Evolutionary conservation across 2,888 invertebrate species (phyloP), one percentile per base, ranked within the genome.

Genomic region (Meiosimyza platycephala): DNA sequence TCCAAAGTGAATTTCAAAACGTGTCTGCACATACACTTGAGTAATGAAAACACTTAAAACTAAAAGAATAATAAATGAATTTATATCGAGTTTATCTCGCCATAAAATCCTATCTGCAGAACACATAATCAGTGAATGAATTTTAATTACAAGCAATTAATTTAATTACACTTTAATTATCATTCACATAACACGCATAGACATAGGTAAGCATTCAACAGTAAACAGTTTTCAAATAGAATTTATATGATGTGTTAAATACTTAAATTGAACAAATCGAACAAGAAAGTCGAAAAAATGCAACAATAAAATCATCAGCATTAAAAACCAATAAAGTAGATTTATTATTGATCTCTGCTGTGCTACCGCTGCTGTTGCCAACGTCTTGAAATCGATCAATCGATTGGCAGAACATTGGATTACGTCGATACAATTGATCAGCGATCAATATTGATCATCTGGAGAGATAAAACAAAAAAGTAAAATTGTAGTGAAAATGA

Each of bases 301-400:
- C 57, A 75, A 70, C 70, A 55, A 63, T 28, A 72, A 70, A 64
- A 68, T 67, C 33, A 33, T n/a, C 50, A 33, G 50, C 62, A 69
- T 66, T 51, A 66, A 79, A 77, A 78, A 74, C 77, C 78, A 79
- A 82, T 83, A 81, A 82, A 83, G 80, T 74, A 78, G 80, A 82
- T 82, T 83, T 81, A 81, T 82, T 73, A 68, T 50, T 55, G n/a
- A 62, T 63, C 40, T 22, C 47, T 15, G 11, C 4, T 28, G 33
- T 40, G 47, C 15, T 50, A 28, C 54, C 13, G 55, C 54, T 52
- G 7, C 47, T 69, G 55, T n/a, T 65, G 66, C 59, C 28, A 40
- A 16, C 54, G 51, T 72, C 40, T 40, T 22, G 50, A 54, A 40
- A 62, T 9, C 64, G 71, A 64, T 74, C 74, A 68, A 69, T 59